Evolutionary conservation across 2,888 invertebrate genomes (phyloP), one percentile per base, ranked within the genome.

Genomic region (Blastobasis adustella): DNA sequence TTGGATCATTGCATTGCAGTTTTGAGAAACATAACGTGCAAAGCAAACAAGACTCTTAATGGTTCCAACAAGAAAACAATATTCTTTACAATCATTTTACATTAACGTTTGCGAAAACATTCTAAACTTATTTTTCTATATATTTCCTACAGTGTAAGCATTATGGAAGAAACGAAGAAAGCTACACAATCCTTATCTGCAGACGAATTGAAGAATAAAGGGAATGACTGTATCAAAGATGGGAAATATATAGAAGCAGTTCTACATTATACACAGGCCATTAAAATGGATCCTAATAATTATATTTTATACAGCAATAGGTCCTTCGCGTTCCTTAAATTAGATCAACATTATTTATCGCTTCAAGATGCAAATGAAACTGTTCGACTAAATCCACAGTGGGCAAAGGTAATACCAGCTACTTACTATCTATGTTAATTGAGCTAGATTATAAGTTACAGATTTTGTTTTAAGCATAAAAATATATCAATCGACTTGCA

Each of bases 351-450:
- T 78, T 93, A 92, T 76, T 90, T 93, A 60, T 93, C 95, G 0
- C 81, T 94, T 63, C 91, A 94, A 73, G 96, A 96, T 89, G 95
- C 96, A 3, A 90, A 93, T 66, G 92, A 93, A 76, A 92, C 93
- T 4, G 94, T 95, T 50, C 88, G 90, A 69, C 72, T 95, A 51
- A 92, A 93, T 71, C 94, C 95, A 10, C 89, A 91, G 47, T 95
- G 95, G 95, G 92, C 94, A 6, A 95, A 95, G 90, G 94, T 92
- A 84, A 62, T 10, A 46, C 39, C 8, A 51, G 47, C 37, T 42
- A 46, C 44, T 56, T 50, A 5, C 44, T 46, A 42, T 23, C 44
- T 46, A 42, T 23, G 23, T 23, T 23, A 23, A 23, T 23, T 23
- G 3, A 23, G 23, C 23, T 23, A 23, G 23, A 23, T 23, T 23